Base-by-base conservation (phyloP, 2,888 invertebrate species). In the Pasiphila rectangulata region DNA sequence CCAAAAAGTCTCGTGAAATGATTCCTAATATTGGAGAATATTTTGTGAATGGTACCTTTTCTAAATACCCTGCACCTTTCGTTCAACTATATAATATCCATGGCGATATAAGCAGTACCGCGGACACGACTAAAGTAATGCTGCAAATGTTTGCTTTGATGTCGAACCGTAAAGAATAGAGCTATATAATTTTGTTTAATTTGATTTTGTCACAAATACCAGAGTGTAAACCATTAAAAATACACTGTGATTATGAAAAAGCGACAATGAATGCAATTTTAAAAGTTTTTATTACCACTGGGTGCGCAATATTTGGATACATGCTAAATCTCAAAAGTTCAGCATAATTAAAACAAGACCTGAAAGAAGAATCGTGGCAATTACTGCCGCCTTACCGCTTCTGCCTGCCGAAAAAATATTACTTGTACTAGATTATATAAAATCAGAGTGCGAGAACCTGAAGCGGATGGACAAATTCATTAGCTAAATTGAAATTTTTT, bases 1-100 rank as follows among this genome's bases (percentile, higher is more conserved):
- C 40, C 16, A 29, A 40, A 23, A 32, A 40, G 29, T 46, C 39
- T 17, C 32, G 38, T 16, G 16, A 38, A 37, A 21, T 46, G 9
- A 46, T 46, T 29, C 21, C 27, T 24, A 39, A 25, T 46, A 46
- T 40, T 29, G 21, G 29, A 36, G 38, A 45, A 45, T 38, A 38
- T 38, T 45, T 38, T 17, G 10, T 38, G 7, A 38, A 39, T 19
- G 45, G 32, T 13, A 45, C 45, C 16, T 45, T 45, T 32, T 32
- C 38, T 34, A 40, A 34, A 19, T 41, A 41, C 41, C 41, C 40
- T 16, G 24, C 24, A 46, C 29, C 46, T 21, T 46, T 46, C 29
- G 19, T 36, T 29, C 35, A 46, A 36, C 13, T 46, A 39, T 24
- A 15, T 15, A 29, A 13, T 13, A 13, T 29, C 13, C 35, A 43